Percentiles rank a stretch among this genome's conserved stretches.
Evolutionary conservation across 2,113 vertebrate genomes (phyloP).

Genomic region (Alligator mississippiensis): DNA sequence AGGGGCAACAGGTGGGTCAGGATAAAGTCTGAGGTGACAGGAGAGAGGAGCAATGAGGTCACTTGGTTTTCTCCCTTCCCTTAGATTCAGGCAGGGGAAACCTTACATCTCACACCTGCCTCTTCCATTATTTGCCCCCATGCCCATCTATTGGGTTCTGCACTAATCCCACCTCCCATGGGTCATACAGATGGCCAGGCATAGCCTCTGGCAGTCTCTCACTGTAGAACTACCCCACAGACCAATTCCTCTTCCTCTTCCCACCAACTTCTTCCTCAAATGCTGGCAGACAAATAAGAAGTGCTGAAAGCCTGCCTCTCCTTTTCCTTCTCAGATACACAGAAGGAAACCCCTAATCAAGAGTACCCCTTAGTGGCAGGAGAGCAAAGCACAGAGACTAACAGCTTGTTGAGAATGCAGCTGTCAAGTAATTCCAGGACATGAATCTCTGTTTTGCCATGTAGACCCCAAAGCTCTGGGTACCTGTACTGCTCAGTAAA

Average conservation of each 20-base stretch:
- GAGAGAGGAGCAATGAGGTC: neutral
- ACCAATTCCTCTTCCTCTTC: conserved; percentile 15
- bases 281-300: conserved; percentile 10
- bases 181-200: fast-evolving
- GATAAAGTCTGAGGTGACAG: neutral
- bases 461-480: neutral
- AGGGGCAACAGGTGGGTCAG: neutral
- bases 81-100: neutral
- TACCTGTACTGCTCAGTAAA: neutral
- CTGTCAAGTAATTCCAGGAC: neutral
- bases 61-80: neutral
- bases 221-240: neutral
- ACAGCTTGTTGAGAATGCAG: neutral
- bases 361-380: conserved; percentile 60
- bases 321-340: neutral
- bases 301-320: neutral
- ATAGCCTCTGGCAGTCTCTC: neutral
- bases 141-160: fast-evolving
- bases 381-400: neutral
- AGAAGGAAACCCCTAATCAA: conserved; percentile 3
- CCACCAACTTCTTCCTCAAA: neutral
- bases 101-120: neutral
- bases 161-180: neutral
- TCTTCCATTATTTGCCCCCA: neutral
- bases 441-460: neutral